Evolutionary conservation across 2,113 vertebrate genomes (phyloP).

Genomic region (Thryonomys swinderianus): DNA sequence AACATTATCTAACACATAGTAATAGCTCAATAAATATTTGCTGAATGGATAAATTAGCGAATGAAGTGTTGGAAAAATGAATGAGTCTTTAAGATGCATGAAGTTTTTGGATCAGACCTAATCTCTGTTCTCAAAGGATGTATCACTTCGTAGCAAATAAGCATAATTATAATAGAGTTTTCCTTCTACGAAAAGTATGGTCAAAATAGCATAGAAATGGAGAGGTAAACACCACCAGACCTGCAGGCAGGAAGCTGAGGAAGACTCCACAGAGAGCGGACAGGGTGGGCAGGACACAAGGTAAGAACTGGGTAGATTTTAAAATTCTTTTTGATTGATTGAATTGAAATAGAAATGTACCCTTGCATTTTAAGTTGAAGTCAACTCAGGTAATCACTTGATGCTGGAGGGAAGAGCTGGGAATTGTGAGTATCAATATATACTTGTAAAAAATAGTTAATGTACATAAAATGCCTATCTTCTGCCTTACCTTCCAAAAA

Average conservation of each 20-base stretch:
- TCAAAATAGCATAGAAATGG: neutral
- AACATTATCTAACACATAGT: neutral
- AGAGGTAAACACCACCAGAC: neutral
- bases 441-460: conserved; percentile 33
- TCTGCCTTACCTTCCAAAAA: conserved; percentile 13
- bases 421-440: neutral
- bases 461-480: conserved; percentile 9
- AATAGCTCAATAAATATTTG: conserved; percentile 31
- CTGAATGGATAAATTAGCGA: neutral
- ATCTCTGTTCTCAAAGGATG: neutral
- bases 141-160: neutral
- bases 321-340: neutral
- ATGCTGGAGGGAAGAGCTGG: neutral
- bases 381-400: conserved; percentile 12
- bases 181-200: neutral
- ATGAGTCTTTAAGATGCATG: neutral
- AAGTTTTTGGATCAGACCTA: neutral
- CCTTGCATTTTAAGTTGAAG: conserved; percentile 1
- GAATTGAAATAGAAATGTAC: conserved; percentile 48
- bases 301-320: neutral
- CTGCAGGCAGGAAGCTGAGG: neutral
- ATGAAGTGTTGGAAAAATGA: conserved; percentile 7
- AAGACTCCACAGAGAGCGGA: neutral
- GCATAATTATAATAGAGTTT: neutral
- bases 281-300: neutral